phyloP scores from a whole-genome alignment of 1,140 invertebrate genomes.

The Platyura marginata region DNA sequence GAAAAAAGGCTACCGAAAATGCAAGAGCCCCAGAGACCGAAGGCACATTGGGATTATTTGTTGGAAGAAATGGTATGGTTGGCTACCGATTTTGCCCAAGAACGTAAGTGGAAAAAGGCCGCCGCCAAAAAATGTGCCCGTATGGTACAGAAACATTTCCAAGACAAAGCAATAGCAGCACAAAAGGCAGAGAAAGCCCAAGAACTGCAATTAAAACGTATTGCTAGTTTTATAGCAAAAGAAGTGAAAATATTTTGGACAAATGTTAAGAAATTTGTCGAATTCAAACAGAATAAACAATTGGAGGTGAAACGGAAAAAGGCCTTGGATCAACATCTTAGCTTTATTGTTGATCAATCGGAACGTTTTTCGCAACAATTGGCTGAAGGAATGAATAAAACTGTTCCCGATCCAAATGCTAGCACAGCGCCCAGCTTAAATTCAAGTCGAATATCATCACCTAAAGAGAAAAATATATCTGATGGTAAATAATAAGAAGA shows the following conservation, averaged over 20 bases:
- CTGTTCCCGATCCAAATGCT: slow-evolving; percentile 8
- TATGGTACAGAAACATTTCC: slow-evolving; percentile 92
- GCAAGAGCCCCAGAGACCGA: slow-evolving; percentile 70
- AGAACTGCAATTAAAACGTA: slow-evolving; percentile 64
- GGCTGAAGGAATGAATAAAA: slow-evolving; percentile 54
- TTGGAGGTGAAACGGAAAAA: slow-evolving; percentile 90
- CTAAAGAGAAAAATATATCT: slow-evolving; percentile 20
- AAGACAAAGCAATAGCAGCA: slow-evolving; percentile 78
- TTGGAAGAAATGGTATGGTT: slow-evolving; percentile 98
- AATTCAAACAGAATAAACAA: slow-evolving; percentile 82
- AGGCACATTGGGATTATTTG: slow-evolving; percentile 98
- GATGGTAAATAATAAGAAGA: slow-evolving; percentile 25
- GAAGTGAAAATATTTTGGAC: slow-evolving; percentile 91
- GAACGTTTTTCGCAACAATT: slow-evolving; percentile 91
- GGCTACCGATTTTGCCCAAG: slow-evolving; percentile 90
- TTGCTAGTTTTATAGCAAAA: slow-evolving; percentile 79
- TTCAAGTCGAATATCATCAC: slow-evolving; percentile 27
- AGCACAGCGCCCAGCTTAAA: slow-evolving; percentile 12
- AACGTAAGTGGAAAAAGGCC: slow-evolving; percentile 93
- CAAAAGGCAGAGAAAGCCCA: slow-evolving; percentile 84
- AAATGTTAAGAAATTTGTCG: slow-evolving; percentile 93
- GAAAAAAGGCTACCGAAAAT: slow-evolving; percentile 82
- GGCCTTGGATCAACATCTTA: slow-evolving; percentile 90
- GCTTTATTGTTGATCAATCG: slow-evolving; percentile 96
- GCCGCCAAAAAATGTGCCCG: slow-evolving; percentile 81